Evolutionary conservation across 2,888 invertebrate species (phyloP).

Genomic region (Eugnorisma glareosa): DNA sequence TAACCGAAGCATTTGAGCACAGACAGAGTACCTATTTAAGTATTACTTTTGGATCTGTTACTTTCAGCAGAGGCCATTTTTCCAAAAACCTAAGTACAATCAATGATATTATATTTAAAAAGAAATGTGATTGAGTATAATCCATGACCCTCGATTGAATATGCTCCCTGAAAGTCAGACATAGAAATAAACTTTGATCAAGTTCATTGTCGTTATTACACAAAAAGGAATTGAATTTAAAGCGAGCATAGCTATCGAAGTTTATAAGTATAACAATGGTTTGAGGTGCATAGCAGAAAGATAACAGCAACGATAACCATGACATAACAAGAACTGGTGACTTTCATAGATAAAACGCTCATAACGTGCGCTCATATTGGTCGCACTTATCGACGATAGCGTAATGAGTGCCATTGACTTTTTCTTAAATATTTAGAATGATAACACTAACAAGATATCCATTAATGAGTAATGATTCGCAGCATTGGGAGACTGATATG

Average conservation of each 20-base stretch:
- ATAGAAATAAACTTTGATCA: not conserved
- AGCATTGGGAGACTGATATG: not conserved
- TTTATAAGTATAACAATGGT: slow-evolving; percentile 25
- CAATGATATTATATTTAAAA: too few relatives aligned
- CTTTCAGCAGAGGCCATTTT: slow-evolving; percentile 1
- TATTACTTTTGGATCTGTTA: slow-evolving; percentile 24
- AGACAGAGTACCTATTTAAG: not conserved
- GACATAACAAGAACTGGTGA: slow-evolving; percentile 52
- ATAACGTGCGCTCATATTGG: slow-evolving; percentile 32
- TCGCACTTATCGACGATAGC: slow-evolving; percentile 50
- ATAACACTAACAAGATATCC: slow-evolving; percentile 8
- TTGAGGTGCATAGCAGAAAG: slow-evolving; percentile 62
- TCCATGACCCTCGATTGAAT: not conserved
- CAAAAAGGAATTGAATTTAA: slow-evolving; percentile 4
- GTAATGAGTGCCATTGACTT: slow-evolving; percentile 41
- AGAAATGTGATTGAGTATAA: too few relatives aligned
- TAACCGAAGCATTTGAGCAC: slow-evolving; percentile 4
- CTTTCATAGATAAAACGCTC: slow-evolving; percentile 58
- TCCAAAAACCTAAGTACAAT: not conserved
- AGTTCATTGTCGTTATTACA: not conserved
- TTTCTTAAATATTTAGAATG: slow-evolving; percentile 36
- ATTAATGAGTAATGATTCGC: slow-evolving; percentile 10
- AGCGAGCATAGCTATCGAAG: not conserved
- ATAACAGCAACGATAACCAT: slow-evolving; percentile 53
- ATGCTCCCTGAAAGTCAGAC: not conserved